Evolutionary conservation across 2,113 vertebrate genomes (phyloP), one percentile per base, ranked within the genome.

Genomic region (Aspidoscelis tigris): DNA sequence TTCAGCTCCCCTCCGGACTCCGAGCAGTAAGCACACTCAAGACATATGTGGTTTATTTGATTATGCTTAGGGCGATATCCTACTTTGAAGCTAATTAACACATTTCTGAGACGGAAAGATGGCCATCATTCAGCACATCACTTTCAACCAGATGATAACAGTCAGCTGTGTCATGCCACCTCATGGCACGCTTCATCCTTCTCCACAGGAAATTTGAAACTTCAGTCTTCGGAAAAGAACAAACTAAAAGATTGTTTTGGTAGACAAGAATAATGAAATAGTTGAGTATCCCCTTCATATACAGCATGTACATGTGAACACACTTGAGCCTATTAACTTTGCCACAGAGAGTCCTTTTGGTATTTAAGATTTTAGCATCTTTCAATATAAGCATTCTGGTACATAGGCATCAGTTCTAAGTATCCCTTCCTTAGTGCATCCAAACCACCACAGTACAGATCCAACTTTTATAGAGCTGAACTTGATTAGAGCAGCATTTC

Each of bases 211-310:
- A 77, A 70, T 71, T 39, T 47, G 73, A 82, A 77, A 71, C 73
- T 53, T 65, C 76, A 73, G 26, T 72, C 50, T 69, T 79, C 68
- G 79, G 69, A 78, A 84, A 72, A 33, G 33, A 84, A 79, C 55
- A 66, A 47, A 22, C 24, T 18, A 18, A 18, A 53, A 47, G 43
- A 53, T 41, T 61, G 69, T 11, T 69, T 44, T 24, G 43, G 64
- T 39, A 84, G 69, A 73, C 47, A 4, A 10, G 83, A 65, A 79
- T 72, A 47, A 73, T 78, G 64, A 73, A 39, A 83, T 18, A 22
- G 82, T 16, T 39, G 12, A 22, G 22, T 16, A 61, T 58, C n/a
- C 33, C 26, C 33, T 41, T 47, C 20, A 9, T 41, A 33, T 33
- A 33, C 33, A 33, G 5, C 61, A 26, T n/a, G 26, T 9, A 33